Evolutionary conservation across 1,140 invertebrate species (phyloP).

Genomic region (Ceratosolen solmsi): DNA sequence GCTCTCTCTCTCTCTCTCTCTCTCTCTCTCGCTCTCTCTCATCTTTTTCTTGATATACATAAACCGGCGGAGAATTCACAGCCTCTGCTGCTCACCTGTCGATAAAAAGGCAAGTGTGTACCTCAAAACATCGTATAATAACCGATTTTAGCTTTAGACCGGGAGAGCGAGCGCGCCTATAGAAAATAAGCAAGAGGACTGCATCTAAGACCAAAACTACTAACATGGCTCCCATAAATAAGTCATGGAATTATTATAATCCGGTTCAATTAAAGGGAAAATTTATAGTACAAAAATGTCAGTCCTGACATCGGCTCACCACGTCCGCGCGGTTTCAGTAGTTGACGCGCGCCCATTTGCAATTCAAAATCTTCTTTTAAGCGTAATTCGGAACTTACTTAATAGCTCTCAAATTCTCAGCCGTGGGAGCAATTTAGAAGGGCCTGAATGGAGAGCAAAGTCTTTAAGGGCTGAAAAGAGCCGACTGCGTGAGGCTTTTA

Average conservation of each 20-base stretch:
- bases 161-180: slow-evolving; percentile 44
- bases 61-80: slow-evolving; percentile 35
- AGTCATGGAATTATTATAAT: slow-evolving; percentile 70
- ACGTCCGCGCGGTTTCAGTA: slow-evolving; percentile 27
- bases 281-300: slow-evolving; percentile 69
- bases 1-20: neutral
- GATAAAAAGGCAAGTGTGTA: slow-evolving; percentile 57
- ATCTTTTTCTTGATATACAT: slow-evolving; percentile 8
- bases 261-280: slow-evolving; percentile 70
- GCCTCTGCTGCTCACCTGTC: slow-evolving; percentile 58
- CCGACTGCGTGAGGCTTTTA: neutral
- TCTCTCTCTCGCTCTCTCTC: neutral
- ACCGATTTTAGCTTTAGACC: slow-evolving; percentile 62
- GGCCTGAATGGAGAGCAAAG: slow-evolving; percentile 33
- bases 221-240: slow-evolving; percentile 62
- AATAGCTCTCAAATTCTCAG: slow-evolving; percentile 55
- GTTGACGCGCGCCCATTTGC: slow-evolving; percentile 54
- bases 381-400: slow-evolving; percentile 68
- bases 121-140: slow-evolving; percentile 67
- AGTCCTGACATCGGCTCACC: neutral
- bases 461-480: slow-evolving; percentile 27
- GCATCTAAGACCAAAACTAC: slow-evolving; percentile 59
- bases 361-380: slow-evolving; percentile 59
- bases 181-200: slow-evolving; percentile 43
- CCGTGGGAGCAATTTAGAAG: slow-evolving; percentile 52